A percentile compares a stretch with the other conserved stretches of the same genome.
Conservation (phyloP, 2,888 invertebrate genomes). For the Allophyes oxyacanthae region DNA sequence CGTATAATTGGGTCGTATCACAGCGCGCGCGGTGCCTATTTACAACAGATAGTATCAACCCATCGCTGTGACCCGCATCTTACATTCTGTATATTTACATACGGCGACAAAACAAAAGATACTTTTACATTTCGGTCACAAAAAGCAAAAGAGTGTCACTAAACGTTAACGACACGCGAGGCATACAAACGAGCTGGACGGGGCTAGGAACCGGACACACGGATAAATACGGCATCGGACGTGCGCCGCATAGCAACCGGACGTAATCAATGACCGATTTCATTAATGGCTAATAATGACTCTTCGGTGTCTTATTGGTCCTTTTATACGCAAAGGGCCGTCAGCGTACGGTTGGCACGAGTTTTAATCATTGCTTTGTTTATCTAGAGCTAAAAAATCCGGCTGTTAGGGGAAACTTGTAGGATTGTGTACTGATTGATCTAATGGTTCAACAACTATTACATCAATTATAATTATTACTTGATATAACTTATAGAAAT, state of each 20-base stretch:
- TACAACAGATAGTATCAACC: background rate
- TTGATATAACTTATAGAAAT: too few relatives aligned
- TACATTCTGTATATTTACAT: background rate
- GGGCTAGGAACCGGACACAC: constrained; percentile 4
- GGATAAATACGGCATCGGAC: constrained; percentile 8
- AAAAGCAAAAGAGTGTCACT: constrained; percentile 7
- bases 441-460: too few relatives aligned
- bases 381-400: background rate
- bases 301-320: background rate
- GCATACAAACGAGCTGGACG: constrained; percentile 6
- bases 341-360: background rate
- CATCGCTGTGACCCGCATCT: background rate
- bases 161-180: constrained; percentile 3
- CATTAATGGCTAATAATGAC: constrained; percentile 15
- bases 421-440: too few relatives aligned
- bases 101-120: constrained; percentile 1
- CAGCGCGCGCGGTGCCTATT: background rate
- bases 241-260: constrained; percentile 11
- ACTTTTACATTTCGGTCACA: constrained; percentile 3
- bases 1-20: background rate
- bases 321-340: background rate
- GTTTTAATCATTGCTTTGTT: background rate
- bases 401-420: too few relatives aligned
- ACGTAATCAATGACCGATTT: constrained; percentile 16
- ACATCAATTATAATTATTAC: too few relatives aligned